Evolutionary conservation across 2,797 vertebrate genomes (phyloP), one percentile per base, ranked within the genome.

Genomic region (Rhinichthys osculus): DNA sequence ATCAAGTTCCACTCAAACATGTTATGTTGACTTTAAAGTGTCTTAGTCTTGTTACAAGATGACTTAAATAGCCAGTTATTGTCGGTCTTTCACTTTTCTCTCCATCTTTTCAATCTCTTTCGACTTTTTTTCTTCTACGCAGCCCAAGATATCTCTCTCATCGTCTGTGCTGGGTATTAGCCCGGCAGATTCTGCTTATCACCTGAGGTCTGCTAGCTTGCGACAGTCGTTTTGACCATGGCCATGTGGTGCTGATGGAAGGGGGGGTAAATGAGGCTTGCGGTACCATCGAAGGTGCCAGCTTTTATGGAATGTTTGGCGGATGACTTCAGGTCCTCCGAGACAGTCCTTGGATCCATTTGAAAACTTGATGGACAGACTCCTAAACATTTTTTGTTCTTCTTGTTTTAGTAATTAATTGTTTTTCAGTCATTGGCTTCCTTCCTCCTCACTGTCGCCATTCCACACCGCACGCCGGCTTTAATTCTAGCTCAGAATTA

Each of bases 261-360:
- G 71, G 84, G 69, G 17, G 85, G 78, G 89, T 89, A 92, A 92
- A 91, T 90, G 89, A 93, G 90, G 87, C 90, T 90, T 74, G 79
- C 89, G 88, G 91, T 92, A 89, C 81, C 84, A 84, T 89, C 80
- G 86, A 87, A 91, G 92, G 89, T 92, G 93, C 93, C 92, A 94
- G 91, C 89, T 91, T 71, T 89, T 90, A 89, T 89, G 86, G 71
- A 87, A 89, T 93, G 92, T 91, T 92, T 91, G 30, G 73, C 78
- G 81, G 88, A 85, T 87, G 88, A 88, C 85, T 92, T 90, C 90
- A 66, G 74, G 71, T 92, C 92, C 92, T 90, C 9, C 85, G 92
- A 92, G 92, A 93, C 84, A 27, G 76, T 87, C 81, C 23, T 85
- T 84, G 89, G 78, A 85, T 74, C 59, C 35, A n/a, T 74, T 85